Base-by-base conservation (phyloP, 2,797 vertebrate species). In the Acanthurus tractus region DNA sequence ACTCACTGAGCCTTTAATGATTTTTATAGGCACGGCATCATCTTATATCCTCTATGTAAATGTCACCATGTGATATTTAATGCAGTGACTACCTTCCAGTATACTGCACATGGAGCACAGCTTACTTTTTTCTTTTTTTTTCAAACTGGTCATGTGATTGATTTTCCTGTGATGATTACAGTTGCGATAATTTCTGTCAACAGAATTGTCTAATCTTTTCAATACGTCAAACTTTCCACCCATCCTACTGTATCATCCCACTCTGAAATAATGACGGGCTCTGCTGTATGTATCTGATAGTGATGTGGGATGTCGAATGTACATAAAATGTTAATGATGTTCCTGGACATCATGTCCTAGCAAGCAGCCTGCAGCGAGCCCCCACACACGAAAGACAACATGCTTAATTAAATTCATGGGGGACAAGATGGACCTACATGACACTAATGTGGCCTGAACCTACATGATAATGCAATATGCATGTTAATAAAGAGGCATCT, bases 401-500 rank as follows among this genome's bases (percentile, higher is more conserved):
- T 64, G 67, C 72, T 70, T 87, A 70, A 89, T 92, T 87, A 73
- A 74, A 78, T 82, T 85, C 58, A 77, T 9, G 1, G 52, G 69
- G 57, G 22, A 50, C 9, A 9, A 79, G 77, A 85, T 82, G 82
- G 42, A 40, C 38, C 66, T 67, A 77, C 70, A 72, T 68, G 84
- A 71, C 81, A 76, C 55, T 88, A 85, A 90, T 86, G 89, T 86
- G 56, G 58, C 42, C 68, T 79, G 65, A 65, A 83, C 69, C 62
- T 74, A 72, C 57, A 82, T 6, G 58, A 74, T 80, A 85, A 91
- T 88, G 82, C 68, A 87, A 88, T 83, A 86, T 81, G 63, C 83
- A 88, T 89, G 85, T 79, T 90, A 87, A 91, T 88, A 85, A 86
- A 77, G 74, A 87, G 15, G 72, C 62, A 53, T 69, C 67, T 55